phyloP scores from a whole-genome alignment of 2,888 invertebrate species.

The Tipula confusa region DNA sequence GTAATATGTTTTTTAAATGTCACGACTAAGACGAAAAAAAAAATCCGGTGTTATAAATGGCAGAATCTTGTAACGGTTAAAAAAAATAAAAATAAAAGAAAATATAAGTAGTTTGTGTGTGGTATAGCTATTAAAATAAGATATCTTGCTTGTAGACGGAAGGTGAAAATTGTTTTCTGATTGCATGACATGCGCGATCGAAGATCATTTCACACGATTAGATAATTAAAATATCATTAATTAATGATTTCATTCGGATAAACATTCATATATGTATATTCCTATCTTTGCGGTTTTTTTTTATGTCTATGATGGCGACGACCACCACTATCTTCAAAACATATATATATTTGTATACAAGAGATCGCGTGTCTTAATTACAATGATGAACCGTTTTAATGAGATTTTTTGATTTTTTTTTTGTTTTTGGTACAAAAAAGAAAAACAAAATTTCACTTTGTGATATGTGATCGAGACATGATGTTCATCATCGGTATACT shows the following conservation, averaged over 20 bases:
- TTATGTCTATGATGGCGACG: background rate
- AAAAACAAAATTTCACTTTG: background rate
- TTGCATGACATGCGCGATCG: constrained; percentile 20
- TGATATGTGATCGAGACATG: background rate
- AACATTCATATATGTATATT: too few relatives aligned
- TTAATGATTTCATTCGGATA: background rate
- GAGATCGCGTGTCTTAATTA: constrained; percentile 9
- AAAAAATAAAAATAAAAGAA: background rate
- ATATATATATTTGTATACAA: too few relatives aligned
- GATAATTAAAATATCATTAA: constrained; percentile 25
- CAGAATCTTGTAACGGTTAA: background rate
- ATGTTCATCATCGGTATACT: background rate
- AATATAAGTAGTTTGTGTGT: background rate
- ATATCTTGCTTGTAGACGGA: too few relatives aligned
- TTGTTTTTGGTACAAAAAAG: background rate
- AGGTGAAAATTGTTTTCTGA: background rate
- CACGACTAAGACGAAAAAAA: background rate
- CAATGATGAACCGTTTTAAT: background rate
- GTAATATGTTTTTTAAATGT: background rate
- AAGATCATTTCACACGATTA: background rate
- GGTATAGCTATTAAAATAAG: background rate
- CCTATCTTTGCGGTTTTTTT: background rate
- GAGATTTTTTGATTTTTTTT: background rate
- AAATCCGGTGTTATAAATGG: background rate
- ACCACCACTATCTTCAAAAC: background rate